These are phyloP conservation scores for Cacoxenus indagator DNA, from an alignment of 2,888 invertebrate genomes.

Conservation along the genomic window DNA sequence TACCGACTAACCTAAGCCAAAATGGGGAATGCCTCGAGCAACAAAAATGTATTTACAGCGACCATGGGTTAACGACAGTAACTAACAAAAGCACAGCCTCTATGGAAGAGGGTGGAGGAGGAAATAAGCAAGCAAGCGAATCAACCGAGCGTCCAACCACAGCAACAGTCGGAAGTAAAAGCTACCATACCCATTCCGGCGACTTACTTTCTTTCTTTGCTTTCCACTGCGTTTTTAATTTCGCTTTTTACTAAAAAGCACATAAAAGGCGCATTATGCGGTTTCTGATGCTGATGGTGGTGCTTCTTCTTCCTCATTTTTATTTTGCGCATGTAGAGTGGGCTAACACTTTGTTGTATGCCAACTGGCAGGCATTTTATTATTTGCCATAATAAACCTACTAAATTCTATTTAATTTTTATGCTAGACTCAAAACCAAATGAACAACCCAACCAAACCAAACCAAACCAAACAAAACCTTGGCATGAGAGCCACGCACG, in stretches of 20 bases:
- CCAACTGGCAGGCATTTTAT: conserved; percentile 21
- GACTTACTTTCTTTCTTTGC: background rate
- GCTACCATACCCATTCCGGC: background rate
- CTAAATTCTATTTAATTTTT: conserved; percentile 55
- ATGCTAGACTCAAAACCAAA: conserved; percentile 29
- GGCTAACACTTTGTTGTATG: background rate
- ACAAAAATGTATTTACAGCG: background rate
- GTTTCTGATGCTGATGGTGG: too few relatives aligned
- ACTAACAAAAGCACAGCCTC: background rate
- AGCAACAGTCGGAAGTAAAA: background rate
- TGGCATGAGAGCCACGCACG: too few relatives aligned
- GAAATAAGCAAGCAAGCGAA: background rate
- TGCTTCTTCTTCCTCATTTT: background rate
- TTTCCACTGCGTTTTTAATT: background rate
- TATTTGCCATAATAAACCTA: conserved; percentile 53
- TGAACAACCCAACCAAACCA: conserved; percentile 29
- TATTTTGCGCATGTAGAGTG: background rate
- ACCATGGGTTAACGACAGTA: background rate
- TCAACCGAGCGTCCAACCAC: conserved; percentile 9
- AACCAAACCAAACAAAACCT: background rate
- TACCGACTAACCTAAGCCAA: conserved; percentile 3
- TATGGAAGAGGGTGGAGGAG: background rate
- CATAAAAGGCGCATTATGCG: background rate
- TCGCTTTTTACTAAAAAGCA: background rate
- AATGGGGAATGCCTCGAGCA: background rate